phyloP scores from a whole-genome alignment of 1,140 invertebrate species.

The Solenopsis fugax region DNA sequence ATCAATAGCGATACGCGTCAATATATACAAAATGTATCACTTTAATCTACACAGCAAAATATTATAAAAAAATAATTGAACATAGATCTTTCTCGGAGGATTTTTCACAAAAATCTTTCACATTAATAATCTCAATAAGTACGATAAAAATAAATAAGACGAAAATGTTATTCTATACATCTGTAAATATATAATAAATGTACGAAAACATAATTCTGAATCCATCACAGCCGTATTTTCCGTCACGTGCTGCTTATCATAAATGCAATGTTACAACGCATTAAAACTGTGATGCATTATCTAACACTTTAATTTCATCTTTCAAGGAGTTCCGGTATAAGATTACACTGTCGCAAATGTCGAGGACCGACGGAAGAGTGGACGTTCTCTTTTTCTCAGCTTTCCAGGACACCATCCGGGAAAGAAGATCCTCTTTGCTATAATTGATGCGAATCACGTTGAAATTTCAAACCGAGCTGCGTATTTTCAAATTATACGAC shows the following conservation, averaged over 20 bases:
- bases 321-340: slow-evolving; percentile 30
- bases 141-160: background rate
- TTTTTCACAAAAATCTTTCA: slow-evolving; percentile 10
- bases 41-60: slow-evolving; percentile 40
- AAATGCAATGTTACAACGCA: slow-evolving; percentile 24
- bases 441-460: slow-evolving; percentile 62
- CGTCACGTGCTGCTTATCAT: background rate
- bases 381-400: slow-evolving; percentile 36
- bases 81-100: background rate
- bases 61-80: slow-evolving; percentile 19
- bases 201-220: background rate
- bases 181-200: background rate
- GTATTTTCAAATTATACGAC: slow-evolving; percentile 44
- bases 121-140: background rate
- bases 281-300: slow-evolving; percentile 45
- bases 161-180: background rate
- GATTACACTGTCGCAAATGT: slow-evolving; percentile 53
- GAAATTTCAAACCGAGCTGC: slow-evolving; percentile 57
- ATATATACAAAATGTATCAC: slow-evolving; percentile 16
- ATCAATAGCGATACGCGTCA: slow-evolving; percentile 43
- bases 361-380: slow-evolving; percentile 12
- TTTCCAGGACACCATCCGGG: slow-evolving; percentile 2
- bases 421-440: slow-evolving; percentile 54
- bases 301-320: slow-evolving; percentile 51
- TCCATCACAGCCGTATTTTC: background rate